phyloP scores from a whole-genome alignment of 2,113 vertebrate genomes.

The Girardinichthys multiradiatus region DNA sequence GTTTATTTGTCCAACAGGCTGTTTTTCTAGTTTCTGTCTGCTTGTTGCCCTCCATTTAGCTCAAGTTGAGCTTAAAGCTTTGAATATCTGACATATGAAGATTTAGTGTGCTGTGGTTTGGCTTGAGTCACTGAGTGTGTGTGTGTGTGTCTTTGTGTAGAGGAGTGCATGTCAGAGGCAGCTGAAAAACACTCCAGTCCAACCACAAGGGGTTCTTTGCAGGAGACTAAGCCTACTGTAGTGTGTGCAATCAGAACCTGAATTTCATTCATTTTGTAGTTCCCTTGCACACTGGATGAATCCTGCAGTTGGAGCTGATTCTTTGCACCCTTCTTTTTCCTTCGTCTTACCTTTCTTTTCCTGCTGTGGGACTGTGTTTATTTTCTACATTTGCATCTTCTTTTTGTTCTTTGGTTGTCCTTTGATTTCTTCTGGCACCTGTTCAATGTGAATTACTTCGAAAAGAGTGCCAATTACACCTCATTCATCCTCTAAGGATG shows the following conservation, averaged over 20 bases:
- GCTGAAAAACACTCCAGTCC: constrained; percentile 43
- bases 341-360: not conserved
- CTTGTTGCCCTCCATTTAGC: constrained; percentile 44
- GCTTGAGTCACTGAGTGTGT: constrained; percentile 1
- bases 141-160: constrained; percentile 20
- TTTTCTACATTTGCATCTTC: not conserved
- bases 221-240: constrained; percentile 24
- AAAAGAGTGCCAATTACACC: constrained; percentile 44
- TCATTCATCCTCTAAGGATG: constrained; percentile 26
- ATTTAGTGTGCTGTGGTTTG: constrained; percentile 51
- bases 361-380: not conserved
- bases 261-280: constrained; percentile 59
- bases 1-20: constrained; percentile 8
- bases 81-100: constrained; percentile 40
- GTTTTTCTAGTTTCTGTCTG: constrained; percentile 4
- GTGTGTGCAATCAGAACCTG: constrained; percentile 24
- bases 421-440: constrained; percentile 1
- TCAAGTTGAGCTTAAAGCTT: constrained; percentile 31
- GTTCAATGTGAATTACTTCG: constrained; percentile 24
- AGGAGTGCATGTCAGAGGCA: constrained; percentile 13
- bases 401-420: not conserved
- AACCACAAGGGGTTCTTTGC: constrained; percentile 52
- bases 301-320: constrained; percentile 57
- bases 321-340: not conserved
- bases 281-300: constrained; percentile 34